Conservation (phyloP, 2,113 vertebrate genomes). For the Puffinus mauretanicus region DNA sequence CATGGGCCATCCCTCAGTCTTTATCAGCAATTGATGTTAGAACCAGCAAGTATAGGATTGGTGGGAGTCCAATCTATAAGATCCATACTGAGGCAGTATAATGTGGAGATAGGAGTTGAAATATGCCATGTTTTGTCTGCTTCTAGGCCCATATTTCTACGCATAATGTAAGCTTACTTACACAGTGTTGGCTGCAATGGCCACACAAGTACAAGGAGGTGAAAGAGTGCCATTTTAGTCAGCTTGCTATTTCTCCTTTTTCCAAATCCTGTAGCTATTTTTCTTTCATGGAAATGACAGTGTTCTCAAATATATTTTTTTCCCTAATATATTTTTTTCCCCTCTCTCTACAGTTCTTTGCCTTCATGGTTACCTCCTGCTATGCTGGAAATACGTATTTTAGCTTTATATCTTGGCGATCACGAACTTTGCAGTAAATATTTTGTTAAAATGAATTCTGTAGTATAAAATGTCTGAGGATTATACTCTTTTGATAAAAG, state of each 20-base stretch:
- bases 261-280: not conserved
- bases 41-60: not conserved
- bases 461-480: constrained; percentile 41
- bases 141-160: not conserved
- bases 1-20: not conserved
- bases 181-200: not conserved
- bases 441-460: constrained; percentile 1
- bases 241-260: not conserved
- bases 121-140: not conserved
- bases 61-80: not conserved
- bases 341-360: constrained; percentile 82
- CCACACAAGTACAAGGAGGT: not conserved
- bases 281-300: not conserved
- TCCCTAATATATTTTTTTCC: not conserved
- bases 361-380: constrained; percentile 86
- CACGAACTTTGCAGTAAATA: constrained; percentile 73
- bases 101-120: not conserved
- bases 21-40: not conserved
- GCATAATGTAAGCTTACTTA: not conserved
- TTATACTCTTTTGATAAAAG: constrained; percentile 21
- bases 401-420: constrained; percentile 85
- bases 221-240: not conserved
- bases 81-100: not conserved
- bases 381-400: constrained; percentile 86
- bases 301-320: not conserved